Conservation (phyloP, 1,140 invertebrate genomes). For the Antheraea mylitta region DNA sequence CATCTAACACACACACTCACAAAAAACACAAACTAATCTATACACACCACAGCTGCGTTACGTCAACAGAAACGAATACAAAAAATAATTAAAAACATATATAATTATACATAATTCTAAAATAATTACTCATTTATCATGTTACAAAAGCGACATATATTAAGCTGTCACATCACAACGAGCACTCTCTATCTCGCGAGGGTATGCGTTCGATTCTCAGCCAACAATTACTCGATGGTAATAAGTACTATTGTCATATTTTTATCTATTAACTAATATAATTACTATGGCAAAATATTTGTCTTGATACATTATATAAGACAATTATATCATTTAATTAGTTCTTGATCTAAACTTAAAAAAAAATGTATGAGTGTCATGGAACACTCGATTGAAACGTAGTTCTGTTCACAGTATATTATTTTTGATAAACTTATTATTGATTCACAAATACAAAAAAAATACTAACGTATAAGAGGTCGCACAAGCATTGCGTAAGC, state of each 20-base stretch:
- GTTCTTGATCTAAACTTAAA: background rate
- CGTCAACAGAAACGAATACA: constrained; percentile 38
- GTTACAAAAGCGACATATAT: constrained; percentile 1
- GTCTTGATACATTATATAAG: no score
- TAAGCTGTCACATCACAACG: constrained; percentile 38
- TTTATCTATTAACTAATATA: no score
- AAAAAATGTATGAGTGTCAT: background rate
- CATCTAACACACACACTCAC: constrained; percentile 13
- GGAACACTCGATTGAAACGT: no score
- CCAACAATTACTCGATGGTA: constrained; percentile 22
- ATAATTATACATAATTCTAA: no score
- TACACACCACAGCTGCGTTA: constrained; percentile 49
- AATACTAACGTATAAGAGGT: no score
- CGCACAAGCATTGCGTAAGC: no score
- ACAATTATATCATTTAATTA: no score
- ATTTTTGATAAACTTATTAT: no score
- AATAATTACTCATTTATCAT: constrained; percentile 8
- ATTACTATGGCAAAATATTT: no score
- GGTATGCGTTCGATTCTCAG: constrained; percentile 38
- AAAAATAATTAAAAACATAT: constrained; percentile 36
- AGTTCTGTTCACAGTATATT: no score
- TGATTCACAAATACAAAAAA: no score
- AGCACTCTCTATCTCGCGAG: constrained; percentile 29
- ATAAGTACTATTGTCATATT: constrained; percentile 17
- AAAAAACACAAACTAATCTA: constrained; percentile 71